phyloP scores from a whole-genome alignment of 1,140 invertebrate genomes.

The Drosophila tristis region DNA sequence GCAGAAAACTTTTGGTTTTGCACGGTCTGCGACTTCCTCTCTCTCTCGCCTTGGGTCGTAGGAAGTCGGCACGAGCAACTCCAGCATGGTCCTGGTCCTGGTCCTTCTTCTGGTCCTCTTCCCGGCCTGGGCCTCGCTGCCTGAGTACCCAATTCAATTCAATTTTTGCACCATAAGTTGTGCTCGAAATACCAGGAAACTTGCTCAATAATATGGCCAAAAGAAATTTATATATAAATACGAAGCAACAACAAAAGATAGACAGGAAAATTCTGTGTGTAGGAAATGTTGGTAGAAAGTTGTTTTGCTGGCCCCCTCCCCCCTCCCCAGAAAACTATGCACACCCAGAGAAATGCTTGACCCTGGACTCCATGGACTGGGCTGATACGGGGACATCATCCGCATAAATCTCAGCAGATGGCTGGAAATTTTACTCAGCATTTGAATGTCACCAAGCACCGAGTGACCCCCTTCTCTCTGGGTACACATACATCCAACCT shows the following conservation, averaged over 20 bases:
- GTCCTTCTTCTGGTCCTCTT: constrained; percentile 9
- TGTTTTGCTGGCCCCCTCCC: neutral
- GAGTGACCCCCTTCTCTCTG: constrained; percentile 2
- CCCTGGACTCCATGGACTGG: constrained; percentile 17
- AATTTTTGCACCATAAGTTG: constrained; percentile 80
- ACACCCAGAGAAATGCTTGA: constrained; percentile 43
- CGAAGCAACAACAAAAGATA: constrained; percentile 59
- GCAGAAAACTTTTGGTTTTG: constrained; percentile 59
- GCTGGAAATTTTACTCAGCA: constrained; percentile 53
- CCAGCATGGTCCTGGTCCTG: constrained; percentile 29
- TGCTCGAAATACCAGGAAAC: constrained; percentile 78
- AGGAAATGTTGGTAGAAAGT: constrained; percentile 41
- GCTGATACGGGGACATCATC: constrained; percentile 11
- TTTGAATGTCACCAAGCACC: constrained; percentile 71
- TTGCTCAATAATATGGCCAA: constrained; percentile 71
- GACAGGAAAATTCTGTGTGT: constrained; percentile 57
- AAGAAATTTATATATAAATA: constrained; percentile 60
- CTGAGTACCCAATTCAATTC: constrained; percentile 66
- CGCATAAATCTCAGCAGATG: constrained; percentile 68
- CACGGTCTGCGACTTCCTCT: constrained; percentile 76
- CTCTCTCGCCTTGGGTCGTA: constrained; percentile 34
- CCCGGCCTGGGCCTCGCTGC: constrained; percentile 28
- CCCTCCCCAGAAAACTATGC: constrained; percentile 8
- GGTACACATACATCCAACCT: too few relatives aligned
- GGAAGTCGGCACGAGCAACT: constrained; percentile 73